phyloP scores from a whole-genome alignment of 1,140 invertebrate species.

The Spodoptera frugiperda region DNA sequence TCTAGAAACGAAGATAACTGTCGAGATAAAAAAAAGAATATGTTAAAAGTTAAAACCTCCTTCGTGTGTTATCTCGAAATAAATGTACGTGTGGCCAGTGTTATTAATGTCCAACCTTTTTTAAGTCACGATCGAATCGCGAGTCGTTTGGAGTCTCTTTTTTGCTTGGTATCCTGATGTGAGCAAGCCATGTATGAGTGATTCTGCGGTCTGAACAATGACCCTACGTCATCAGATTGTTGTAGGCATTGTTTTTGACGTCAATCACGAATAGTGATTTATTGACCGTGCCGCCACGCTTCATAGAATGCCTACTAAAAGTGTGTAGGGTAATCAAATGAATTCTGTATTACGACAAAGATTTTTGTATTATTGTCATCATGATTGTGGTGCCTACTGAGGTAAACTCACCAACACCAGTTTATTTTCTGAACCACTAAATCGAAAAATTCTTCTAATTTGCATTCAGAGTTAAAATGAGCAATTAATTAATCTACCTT shows the following conservation, averaged over 20 bases:
- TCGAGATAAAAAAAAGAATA: neutral
- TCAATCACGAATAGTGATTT: neutral
- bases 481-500: too few species aligned
- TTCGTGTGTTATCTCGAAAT: slow-evolving; percentile 5
- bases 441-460: too few species aligned
- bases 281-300: neutral
- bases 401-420: too few species aligned
- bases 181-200: neutral
- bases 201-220: slow-evolving; percentile 3
- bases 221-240: slow-evolving; percentile 1
- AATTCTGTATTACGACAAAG: too few species aligned
- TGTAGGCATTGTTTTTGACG: neutral
- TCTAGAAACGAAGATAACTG: neutral
- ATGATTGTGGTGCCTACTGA: too few species aligned
- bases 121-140: neutral
- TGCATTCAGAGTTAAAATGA: too few species aligned
- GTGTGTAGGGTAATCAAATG: too few species aligned
- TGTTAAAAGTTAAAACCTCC: neutral
- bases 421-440: too few species aligned
- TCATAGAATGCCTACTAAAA: too few species aligned
- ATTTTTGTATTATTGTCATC: too few species aligned
- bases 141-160: neutral
- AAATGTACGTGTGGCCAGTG: slow-evolving; percentile 3
- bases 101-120: slow-evolving; percentile 19
- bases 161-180: neutral